These are phyloP conservation scores for Columba guinea DNA, from an alignment of 2,797 vertebrate species.

Conservation along the genomic window DNA sequence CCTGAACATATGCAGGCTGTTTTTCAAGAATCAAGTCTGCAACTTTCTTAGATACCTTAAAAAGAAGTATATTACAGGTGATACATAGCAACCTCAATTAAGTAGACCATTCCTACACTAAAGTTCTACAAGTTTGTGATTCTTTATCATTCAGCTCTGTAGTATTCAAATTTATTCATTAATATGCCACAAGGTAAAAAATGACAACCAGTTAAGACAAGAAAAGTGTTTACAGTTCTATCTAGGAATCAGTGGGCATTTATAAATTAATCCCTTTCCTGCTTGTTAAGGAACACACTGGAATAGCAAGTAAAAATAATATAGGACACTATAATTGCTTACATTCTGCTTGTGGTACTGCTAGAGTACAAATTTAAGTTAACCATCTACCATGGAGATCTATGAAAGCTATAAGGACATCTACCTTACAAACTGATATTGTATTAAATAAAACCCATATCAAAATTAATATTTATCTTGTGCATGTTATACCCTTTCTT, in stretches of 20 bases:
- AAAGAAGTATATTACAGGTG: not conserved
- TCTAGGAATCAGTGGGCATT: not conserved
- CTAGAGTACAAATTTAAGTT: not conserved
- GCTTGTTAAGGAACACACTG: not conserved
- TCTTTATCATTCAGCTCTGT: not conserved
- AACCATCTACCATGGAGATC: not conserved
- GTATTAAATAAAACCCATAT: not conserved
- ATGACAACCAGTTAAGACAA: not conserved
- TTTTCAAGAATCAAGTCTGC: constrained; percentile 98
- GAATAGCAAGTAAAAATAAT: not conserved
- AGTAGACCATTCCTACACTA: not conserved
- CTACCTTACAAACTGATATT: not conserved
- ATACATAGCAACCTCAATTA: not conserved
- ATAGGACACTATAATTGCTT: not conserved
- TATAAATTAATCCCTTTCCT: not conserved
- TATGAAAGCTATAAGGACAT: not conserved
- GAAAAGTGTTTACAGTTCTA: not conserved
- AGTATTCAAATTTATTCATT: not conserved
- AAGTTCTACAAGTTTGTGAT: not conserved
- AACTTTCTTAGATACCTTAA: constrained; percentile 97
- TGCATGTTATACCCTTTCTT: not conserved
- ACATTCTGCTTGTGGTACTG: not conserved
- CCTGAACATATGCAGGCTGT: constrained; percentile 97
- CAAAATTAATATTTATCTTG: not conserved
- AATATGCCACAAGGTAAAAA: not conserved